Conservation (phyloP, 1,140 invertebrate species). For the Acromyrmex heyeri region DNA sequence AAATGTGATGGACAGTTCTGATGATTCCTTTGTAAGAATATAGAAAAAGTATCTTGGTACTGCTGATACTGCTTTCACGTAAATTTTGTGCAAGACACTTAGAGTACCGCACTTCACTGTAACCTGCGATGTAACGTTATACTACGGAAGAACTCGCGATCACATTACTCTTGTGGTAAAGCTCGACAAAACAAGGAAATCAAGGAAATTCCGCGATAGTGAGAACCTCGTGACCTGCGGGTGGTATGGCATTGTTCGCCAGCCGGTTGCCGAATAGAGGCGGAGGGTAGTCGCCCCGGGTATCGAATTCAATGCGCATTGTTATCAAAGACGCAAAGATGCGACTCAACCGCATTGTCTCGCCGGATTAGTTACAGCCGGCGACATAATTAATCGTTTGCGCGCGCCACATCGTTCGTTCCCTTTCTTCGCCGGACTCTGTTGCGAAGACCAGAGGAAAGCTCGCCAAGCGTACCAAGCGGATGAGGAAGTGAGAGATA, state of each 20-base stretch:
- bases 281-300: slow-evolving; percentile 47
- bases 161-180: slow-evolving; percentile 62
- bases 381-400: slow-evolving; percentile 83
- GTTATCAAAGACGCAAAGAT: slow-evolving; percentile 80
- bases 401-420: slow-evolving; percentile 1
- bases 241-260: slow-evolving; percentile 78
- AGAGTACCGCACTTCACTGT: slow-evolving; percentile 38
- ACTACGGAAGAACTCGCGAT: slow-evolving; percentile 54
- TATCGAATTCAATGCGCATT: slow-evolving; percentile 83
- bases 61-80: background rate
- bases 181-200: slow-evolving; percentile 73
- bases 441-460: background rate
- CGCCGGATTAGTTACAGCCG: slow-evolving; percentile 80
- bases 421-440: background rate
- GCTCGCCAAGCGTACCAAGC: background rate
- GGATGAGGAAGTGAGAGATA: background rate
- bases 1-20: too few species aligned
- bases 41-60: background rate
- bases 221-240: slow-evolving; percentile 74
- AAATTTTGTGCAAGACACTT: slow-evolving; percentile 39
- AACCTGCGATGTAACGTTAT: slow-evolving; percentile 45
- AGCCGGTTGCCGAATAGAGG: slow-evolving; percentile 59
- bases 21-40: background rate
- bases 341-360: slow-evolving; percentile 76
- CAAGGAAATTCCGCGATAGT: slow-evolving; percentile 67